A percentile compares a stretch with the other conserved stretches of the same genome.
Evolutionary conservation across 2,888 invertebrate genomes (phyloP).

Genomic region (Orchesella flavescens): DNA sequence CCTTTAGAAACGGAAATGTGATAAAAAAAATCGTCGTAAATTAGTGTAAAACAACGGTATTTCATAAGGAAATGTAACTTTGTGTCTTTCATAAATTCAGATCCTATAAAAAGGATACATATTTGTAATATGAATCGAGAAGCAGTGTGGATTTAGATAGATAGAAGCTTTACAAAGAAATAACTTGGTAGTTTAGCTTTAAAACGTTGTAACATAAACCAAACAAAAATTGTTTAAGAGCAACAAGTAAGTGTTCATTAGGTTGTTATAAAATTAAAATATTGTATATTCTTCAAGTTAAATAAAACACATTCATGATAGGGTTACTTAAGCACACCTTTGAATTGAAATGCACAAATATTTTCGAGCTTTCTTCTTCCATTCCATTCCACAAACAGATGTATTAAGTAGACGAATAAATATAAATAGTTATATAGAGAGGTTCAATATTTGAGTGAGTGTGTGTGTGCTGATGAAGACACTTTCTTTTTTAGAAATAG

Average conservation of each 20-base stretch:
- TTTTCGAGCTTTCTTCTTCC: conserved; percentile 39
- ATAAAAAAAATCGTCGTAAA: conserved; percentile 64
- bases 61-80: no score
- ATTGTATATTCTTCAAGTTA: neutral
- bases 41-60: conserved; percentile 18
- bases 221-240: neutral
- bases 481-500: no score
- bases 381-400: neutral
- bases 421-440: no score
- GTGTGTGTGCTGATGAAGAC: no score
- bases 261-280: no score
- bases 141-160: no score
- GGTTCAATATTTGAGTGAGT: no score
- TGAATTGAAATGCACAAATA: conserved; percentile 20
- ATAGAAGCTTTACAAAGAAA: neutral
- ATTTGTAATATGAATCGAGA: no score
- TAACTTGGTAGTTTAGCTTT: conserved; percentile 24
- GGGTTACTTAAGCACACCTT: neutral
- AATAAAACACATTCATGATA: neutral
- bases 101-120: no score
- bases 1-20: conserved; percentile 94
- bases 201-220: neutral
- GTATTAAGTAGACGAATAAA: no score
- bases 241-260: neutral
- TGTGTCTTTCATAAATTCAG: no score